phyloP scores from a whole-genome alignment of 2,797 vertebrate genomes.

The Squalus acanthias region DNA sequence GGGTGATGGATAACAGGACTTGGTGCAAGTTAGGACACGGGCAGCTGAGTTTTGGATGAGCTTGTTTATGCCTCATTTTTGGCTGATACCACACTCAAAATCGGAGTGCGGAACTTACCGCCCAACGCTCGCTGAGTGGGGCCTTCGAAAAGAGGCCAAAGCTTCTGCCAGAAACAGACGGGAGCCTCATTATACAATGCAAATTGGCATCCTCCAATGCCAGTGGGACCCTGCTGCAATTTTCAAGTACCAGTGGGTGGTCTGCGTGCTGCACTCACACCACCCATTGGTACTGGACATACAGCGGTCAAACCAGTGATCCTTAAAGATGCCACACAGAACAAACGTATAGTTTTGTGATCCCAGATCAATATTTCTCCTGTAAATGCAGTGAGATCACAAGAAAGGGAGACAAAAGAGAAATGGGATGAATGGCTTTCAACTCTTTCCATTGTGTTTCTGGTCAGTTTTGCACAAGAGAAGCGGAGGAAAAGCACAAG shows the following conservation, averaged over 20 bases:
- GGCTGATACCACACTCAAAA: background rate
- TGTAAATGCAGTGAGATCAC: background rate
- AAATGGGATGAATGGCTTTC: background rate
- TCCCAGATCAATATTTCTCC: background rate
- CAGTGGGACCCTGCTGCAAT: background rate
- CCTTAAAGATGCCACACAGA: background rate
- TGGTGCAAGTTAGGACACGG: background rate
- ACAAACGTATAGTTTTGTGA: background rate
- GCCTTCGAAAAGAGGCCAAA: background rate
- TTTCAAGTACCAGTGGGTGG: background rate
- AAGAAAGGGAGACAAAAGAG: background rate
- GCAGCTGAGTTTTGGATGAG: background rate
- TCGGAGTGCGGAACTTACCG: background rate
- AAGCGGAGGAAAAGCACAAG: background rate
- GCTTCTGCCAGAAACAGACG: background rate
- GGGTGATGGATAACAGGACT: background rate
- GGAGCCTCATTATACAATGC: background rate
- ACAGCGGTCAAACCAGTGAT: background rate
- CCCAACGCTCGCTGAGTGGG: background rate
- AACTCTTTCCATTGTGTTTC: background rate
- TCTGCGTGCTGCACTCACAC: background rate
- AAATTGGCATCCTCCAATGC: background rate
- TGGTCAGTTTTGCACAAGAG: background rate
- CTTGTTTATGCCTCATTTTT: background rate
- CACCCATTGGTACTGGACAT: background rate